phyloP scores from a whole-genome alignment of 2,113 vertebrate species.

The Otus sunia region DNA sequence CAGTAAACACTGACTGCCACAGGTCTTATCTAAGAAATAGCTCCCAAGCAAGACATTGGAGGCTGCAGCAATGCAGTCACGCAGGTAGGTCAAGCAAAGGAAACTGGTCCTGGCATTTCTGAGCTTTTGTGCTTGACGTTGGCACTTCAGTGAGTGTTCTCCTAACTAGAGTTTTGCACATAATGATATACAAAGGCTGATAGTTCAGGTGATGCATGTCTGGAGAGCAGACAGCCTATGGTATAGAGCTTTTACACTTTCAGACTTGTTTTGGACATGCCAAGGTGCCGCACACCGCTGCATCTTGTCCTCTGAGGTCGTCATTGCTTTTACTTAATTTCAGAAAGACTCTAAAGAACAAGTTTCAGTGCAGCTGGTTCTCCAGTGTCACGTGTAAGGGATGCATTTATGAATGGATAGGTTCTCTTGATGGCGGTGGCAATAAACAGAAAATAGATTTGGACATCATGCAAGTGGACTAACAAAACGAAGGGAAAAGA shows the following conservation, averaged over 20 bases:
- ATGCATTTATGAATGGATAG: not conserved
- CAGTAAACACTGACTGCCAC: not conserved
- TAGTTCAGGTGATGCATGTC: not conserved
- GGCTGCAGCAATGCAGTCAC: not conserved
- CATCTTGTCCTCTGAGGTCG: not conserved
- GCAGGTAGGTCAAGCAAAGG: not conserved
- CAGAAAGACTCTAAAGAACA: not conserved
- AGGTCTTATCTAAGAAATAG: not conserved
- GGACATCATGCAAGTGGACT: not conserved
- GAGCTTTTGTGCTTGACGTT: not conserved
- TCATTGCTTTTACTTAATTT: not conserved
- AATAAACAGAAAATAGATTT: not conserved
- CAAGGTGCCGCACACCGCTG: not conserved
- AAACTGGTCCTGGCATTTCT: not conserved
- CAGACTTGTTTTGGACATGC: not conserved
- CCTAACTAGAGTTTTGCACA: not conserved
- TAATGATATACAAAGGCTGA: not conserved
- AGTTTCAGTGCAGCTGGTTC: not conserved
- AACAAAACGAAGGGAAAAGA: not conserved
- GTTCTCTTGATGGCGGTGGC: not conserved
- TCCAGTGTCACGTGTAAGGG: fast-evolving
- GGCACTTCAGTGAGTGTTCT: not conserved
- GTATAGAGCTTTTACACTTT: not conserved
- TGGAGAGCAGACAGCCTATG: not conserved
- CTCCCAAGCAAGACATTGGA: not conserved